Percentiles rank a stretch among this genome's conserved stretches.
These are phyloP conservation scores for Gobio occitaniae DNA, from an alignment of 2,797 vertebrate species.

Conservation along the genomic window DNA sequence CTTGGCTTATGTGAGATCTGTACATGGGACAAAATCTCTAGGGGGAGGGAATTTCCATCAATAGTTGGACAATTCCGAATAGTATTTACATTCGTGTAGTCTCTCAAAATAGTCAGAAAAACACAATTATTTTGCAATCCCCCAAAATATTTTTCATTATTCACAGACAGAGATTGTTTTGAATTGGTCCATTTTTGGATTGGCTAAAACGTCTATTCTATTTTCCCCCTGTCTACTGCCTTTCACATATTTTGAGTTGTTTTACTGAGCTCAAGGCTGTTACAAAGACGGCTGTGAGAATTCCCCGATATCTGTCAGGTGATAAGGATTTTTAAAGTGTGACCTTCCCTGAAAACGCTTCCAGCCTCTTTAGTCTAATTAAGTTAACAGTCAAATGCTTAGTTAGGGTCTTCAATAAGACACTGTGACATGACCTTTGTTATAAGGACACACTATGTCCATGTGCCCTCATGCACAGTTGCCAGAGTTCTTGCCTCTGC, in stretches of 20 bases:
- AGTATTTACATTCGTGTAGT: neutral
- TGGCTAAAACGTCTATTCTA: neutral
- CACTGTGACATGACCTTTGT: neutral
- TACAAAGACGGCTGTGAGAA: neutral
- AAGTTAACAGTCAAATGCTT: neutral
- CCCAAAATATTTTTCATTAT: neutral
- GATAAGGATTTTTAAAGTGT: neutral
- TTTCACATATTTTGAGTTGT: neutral
- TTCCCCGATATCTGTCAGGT: neutral
- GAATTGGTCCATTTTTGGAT: neutral
- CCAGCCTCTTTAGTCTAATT: neutral
- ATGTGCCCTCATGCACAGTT: constrained; percentile 13
- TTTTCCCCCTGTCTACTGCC: neutral
- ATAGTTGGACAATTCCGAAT: neutral
- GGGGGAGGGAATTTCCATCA: constrained; percentile 13
- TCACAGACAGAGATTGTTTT: neutral
- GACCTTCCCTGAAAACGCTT: neutral
- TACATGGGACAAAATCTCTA: constrained; percentile 3
- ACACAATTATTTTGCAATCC: neutral
- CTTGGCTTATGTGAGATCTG: neutral
- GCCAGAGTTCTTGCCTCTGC: neutral
- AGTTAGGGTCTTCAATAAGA: constrained; percentile 4
- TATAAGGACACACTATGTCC: constrained; percentile 9
- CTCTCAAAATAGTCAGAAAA: neutral
- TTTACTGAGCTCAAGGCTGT: neutral